Conservation (phyloP, 92 coral and sea anemone genomes). For the Epizoanthus rinbou region DNA sequence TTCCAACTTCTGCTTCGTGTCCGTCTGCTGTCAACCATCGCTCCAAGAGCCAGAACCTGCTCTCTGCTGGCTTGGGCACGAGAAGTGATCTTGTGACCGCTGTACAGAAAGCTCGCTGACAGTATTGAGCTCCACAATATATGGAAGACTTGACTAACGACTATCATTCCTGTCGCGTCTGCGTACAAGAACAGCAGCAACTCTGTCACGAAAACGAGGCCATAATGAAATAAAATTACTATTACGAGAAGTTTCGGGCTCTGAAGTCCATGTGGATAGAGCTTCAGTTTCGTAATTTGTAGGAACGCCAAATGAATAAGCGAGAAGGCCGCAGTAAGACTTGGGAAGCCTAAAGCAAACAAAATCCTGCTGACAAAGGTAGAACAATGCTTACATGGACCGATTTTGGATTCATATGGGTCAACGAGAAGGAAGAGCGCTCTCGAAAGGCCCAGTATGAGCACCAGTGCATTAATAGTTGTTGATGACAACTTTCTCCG, state of each 20-base stretch:
- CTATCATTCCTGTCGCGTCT: conserved; percentile 28
- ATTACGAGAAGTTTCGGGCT: conserved; percentile 37
- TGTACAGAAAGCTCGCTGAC: conserved; percentile 50
- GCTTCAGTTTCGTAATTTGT: conserved; percentile 42
- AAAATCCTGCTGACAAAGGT: conserved; percentile 21
- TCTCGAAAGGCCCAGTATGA: conserved; percentile 36
- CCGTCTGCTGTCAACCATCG: background rate
- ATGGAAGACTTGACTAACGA: conserved; percentile 38
- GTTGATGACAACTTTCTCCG: background rate
- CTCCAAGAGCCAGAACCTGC: background rate
- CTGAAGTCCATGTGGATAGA: conserved; percentile 22
- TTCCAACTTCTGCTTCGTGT: background rate
- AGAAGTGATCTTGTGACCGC: conserved; percentile 39
- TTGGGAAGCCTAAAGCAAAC: conserved; percentile 47
- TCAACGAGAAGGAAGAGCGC: conserved; percentile 36
- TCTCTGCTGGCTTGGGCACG: background rate
- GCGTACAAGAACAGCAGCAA: background rate
- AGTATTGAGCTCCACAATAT: conserved; percentile 31
- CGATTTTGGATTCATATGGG: conserved; percentile 48
- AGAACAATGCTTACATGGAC: conserved; percentile 29
- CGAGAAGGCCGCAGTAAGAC: conserved; percentile 55
- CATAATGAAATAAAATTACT: conserved; percentile 38
- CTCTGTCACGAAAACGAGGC: conserved; percentile 39
- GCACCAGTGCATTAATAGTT: conserved; percentile 34
- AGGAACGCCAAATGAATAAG: conserved; percentile 53